Evolutionary conservation across 2,113 vertebrate species (phyloP).

Genomic region (Garra rufa): DNA sequence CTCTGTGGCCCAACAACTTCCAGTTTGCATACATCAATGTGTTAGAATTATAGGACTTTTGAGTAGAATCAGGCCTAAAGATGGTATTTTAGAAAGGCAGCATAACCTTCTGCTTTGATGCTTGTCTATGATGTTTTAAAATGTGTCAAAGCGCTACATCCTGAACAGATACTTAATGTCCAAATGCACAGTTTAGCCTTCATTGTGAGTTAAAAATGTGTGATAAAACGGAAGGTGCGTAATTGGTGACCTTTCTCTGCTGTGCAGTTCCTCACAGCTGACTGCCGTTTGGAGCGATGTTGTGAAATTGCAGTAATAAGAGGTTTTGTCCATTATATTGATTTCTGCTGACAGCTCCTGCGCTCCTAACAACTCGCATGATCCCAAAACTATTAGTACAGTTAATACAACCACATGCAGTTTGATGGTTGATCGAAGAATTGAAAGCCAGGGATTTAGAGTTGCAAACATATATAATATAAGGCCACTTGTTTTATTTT

Average conservation of each 20-base stretch:
- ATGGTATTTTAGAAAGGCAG: too few relatives aligned
- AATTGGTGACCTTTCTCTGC: background rate
- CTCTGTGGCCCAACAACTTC: too few relatives aligned
- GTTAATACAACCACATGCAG: background rate
- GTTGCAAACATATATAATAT: background rate
- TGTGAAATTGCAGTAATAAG: slow-evolving; percentile 9
- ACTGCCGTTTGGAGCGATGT: background rate
- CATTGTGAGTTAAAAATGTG: background rate
- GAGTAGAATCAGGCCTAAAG: too few relatives aligned
- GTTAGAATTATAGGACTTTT: too few relatives aligned
- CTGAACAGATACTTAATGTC: too few relatives aligned
- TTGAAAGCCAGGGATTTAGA: background rate
- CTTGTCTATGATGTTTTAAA: too few relatives aligned
- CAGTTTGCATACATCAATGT: too few relatives aligned
- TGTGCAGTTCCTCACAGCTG: background rate
- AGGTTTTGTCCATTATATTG: slow-evolving; percentile 2
- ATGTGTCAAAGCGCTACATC: too few relatives aligned
- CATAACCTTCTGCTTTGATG: too few relatives aligned
- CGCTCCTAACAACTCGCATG: background rate
- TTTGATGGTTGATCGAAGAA: background rate
- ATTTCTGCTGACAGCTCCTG: slow-evolving; percentile 12
- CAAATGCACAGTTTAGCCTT: background rate
- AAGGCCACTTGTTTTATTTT: background rate
- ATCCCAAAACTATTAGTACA: background rate
- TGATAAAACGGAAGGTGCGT: background rate